Conservation (phyloP, 2,888 invertebrate species). For the Trachelus iudaicus region DNA sequence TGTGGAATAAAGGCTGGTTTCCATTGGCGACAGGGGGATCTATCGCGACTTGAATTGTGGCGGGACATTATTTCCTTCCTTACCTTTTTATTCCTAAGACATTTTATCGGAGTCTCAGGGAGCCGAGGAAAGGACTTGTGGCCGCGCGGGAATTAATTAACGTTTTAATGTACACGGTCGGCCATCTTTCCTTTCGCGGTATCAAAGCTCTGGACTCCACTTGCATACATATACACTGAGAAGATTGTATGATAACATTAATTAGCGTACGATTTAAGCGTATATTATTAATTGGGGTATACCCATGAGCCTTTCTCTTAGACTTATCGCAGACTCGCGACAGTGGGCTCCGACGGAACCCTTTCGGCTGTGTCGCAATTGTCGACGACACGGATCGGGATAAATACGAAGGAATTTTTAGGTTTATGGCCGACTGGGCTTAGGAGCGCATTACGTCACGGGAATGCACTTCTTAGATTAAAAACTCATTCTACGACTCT, state of each 20-base stretch:
- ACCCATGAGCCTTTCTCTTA: conserved; percentile 49
- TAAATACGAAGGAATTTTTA: no score
- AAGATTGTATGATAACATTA: conserved; percentile 34
- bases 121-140: not conserved
- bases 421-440: not conserved
- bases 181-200: no score
- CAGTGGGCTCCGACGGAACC: no score
- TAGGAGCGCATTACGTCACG: conserved; percentile 9
- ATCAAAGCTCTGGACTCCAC: no score
- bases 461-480: conserved; percentile 3
- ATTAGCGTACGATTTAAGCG: conserved; percentile 30
- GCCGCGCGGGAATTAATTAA: no score
- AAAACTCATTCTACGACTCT: conserved; percentile 24
- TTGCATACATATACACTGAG: no score
- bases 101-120: conserved; percentile 5
- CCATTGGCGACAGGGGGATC: no score
- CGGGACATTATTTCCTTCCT: not conserved
- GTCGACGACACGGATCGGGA: no score
- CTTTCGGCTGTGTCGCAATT: no score
- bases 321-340: conserved; percentile 31
- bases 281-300: conserved; percentile 30
- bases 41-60: not conserved
- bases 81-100: not conserved
- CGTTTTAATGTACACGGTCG: no score
- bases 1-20: no score